phyloP scores from a whole-genome alignment of 2,888 invertebrate genomes.

The Frankliniella fusca region DNA sequence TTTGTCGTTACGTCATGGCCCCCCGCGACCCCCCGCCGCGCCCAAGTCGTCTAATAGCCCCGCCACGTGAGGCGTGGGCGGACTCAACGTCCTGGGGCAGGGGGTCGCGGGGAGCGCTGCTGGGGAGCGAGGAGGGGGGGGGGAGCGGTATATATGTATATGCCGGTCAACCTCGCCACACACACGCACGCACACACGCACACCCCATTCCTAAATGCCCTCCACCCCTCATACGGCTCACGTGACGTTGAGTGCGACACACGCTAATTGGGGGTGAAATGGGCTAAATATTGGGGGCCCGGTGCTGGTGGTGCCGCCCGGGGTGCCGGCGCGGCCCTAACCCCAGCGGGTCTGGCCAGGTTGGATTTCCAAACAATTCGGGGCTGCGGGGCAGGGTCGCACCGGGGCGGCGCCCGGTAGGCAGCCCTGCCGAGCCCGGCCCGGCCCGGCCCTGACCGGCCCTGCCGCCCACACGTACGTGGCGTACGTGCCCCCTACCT shows the following conservation, averaged over 20 bases:
- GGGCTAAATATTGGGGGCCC: no score
- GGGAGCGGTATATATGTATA: neutral
- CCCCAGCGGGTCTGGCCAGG: no score
- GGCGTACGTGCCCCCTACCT: neutral
- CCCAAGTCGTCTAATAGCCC: neutral
- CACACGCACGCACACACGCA: neutral
- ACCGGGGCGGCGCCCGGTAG: no score
- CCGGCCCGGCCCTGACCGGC: neutral
- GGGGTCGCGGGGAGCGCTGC: no score
- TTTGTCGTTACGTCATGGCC: neutral
- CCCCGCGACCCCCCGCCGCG: neutral
- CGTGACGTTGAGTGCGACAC: neutral
- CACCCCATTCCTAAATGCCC: neutral
- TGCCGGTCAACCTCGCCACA: neutral
- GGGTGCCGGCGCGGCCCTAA: no score
- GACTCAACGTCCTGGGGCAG: neutral
- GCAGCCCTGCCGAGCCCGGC: neutral
- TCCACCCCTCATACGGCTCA: neutral
- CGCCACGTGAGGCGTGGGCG: neutral
- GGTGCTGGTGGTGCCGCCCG: no score
- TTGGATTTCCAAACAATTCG: no score
- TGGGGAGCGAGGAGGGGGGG: neutral
- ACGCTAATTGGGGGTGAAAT: neutral
- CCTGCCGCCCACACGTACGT: neutral
- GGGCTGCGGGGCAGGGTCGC: no score